Percentiles rank a stretch among this genome's conserved stretches.
Conservation (phyloP, 1,140 invertebrate genomes). For the Drosophila mojavensis region DNA sequence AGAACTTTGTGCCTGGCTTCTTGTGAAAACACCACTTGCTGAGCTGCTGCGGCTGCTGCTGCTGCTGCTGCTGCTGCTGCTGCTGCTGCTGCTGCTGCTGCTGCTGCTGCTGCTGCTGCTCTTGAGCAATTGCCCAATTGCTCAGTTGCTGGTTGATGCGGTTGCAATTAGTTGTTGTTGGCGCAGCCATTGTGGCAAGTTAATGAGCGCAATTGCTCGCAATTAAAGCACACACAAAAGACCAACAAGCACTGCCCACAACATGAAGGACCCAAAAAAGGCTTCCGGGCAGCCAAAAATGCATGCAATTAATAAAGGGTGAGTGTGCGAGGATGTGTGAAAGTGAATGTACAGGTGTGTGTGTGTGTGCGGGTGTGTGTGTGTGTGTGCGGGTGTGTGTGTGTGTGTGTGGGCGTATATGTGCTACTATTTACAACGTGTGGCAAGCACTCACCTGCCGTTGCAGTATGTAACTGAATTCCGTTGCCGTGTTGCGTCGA, state of each 20-base stretch:
- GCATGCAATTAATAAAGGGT: slow-evolving; percentile 40
- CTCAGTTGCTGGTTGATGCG: slow-evolving; percentile 12
- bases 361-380: too few species aligned
- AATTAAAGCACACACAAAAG: slow-evolving; percentile 52
- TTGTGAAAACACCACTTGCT: slow-evolving; percentile 11
- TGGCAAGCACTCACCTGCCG: slow-evolving; percentile 71
- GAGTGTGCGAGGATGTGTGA: background rate
- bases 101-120: background rate
- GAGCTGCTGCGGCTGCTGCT: background rate
- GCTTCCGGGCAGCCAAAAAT: slow-evolving; percentile 22
- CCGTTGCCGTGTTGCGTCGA: slow-evolving; percentile 81
- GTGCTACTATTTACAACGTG: slow-evolving; percentile 11
- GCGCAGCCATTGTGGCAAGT: slow-evolving; percentile 52
- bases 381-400: too few species aligned
- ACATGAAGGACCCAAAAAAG: slow-evolving; percentile 10
- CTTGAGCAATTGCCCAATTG: too few species aligned
- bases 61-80: too few species aligned
- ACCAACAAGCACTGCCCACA: slow-evolving; percentile 2
- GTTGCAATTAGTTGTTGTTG: slow-evolving; percentile 35
- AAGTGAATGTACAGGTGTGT: background rate
- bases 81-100: too few species aligned
- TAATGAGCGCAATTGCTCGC: slow-evolving; percentile 60
- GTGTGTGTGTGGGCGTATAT: too few species aligned
- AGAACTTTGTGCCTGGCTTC: background rate
- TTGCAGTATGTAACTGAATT: slow-evolving; percentile 83